Evolutionary conservation across 2,888 invertebrate species (phyloP).

Genomic region (Ctena decussata): DNA sequence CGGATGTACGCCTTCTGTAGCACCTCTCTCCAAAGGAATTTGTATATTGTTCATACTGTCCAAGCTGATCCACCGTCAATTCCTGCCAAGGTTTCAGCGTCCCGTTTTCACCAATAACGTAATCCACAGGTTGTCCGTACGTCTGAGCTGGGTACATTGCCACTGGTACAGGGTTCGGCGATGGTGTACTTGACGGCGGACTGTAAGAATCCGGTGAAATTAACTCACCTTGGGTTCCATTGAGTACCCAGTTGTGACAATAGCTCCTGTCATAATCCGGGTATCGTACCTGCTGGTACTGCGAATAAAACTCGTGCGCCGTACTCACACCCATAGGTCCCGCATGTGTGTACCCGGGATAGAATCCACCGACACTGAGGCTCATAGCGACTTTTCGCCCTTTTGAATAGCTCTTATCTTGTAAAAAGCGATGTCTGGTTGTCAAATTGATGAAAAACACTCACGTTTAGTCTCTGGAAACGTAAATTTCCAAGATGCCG

Average conservation of each 20-base stretch:
- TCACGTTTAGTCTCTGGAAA: conserved; percentile 16
- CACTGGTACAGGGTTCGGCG: conserved; percentile 21
- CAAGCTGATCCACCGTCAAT: conserved; percentile 39
- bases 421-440: conserved; percentile 54
- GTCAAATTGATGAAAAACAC: conserved; percentile 67
- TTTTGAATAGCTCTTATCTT: conserved; percentile 56
- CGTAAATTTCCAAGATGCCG: background rate
- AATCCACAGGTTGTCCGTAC: conserved; percentile 28
- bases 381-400: conserved; percentile 70
- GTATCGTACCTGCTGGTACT: conserved; percentile 73
- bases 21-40: conserved; percentile 76
- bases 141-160: background rate
- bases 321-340: conserved; percentile 71
- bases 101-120: conserved; percentile 26
- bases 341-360: conserved; percentile 80
- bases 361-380: conserved; percentile 81
- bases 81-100: conserved; percentile 38
- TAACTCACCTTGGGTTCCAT: conserved; percentile 65
- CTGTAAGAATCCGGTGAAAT: conserved; percentile 71
- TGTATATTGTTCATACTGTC: conserved; percentile 61
- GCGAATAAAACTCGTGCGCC: conserved; percentile 57
- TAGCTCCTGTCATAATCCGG: conserved; percentile 75
- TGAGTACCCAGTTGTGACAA: conserved; percentile 80
- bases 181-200: conserved; percentile 42
- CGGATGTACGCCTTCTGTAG: conserved; percentile 89